A percentile compares a stretch with the other conserved stretches of the same genome.
Evolutionary conservation across 2,113 vertebrate species (phyloP).

Genomic region (Corythornis cristatus): DNA sequence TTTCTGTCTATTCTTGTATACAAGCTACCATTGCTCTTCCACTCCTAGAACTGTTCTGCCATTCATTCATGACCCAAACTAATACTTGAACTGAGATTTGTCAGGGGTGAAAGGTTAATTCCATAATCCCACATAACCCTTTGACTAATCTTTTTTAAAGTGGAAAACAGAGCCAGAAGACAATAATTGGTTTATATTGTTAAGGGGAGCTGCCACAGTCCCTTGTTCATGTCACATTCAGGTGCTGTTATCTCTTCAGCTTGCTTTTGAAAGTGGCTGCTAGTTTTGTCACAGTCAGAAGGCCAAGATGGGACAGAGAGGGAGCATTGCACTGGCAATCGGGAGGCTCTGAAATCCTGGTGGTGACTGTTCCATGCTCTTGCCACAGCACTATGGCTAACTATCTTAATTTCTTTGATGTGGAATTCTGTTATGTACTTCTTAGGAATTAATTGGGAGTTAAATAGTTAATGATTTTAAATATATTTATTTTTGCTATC

Average conservation of each 20-base stretch:
- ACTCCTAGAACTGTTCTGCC: neutral
- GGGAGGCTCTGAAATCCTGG: neutral
- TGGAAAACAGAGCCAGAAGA: conserved; percentile 15
- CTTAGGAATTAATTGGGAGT: neutral
- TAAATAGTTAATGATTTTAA: neutral
- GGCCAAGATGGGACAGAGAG: neutral
- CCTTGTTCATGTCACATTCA: conserved; percentile 21
- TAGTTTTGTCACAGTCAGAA: conserved; percentile 22
- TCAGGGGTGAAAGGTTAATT: conserved; percentile 34
- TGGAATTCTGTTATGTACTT: neutral
- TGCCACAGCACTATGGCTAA: neutral
- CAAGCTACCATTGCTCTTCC: neutral
- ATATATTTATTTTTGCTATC: neutral
- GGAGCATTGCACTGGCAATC: neutral
- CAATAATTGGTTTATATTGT: conserved; percentile 42
- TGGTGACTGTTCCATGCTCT: neutral
- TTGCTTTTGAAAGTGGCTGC: conserved; percentile 15
- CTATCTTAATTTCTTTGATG: neutral
- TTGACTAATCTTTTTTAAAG: conserved; percentile 33
- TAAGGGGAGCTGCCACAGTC: neutral
- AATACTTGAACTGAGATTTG: conserved; percentile 13
- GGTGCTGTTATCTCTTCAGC: conserved; percentile 60
- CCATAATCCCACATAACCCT: neutral
- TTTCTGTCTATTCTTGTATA: neutral
- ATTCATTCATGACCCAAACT: neutral